Conservation (phyloP, 2,797 vertebrate genomes). For the Phataginus tricuspis region DNA sequence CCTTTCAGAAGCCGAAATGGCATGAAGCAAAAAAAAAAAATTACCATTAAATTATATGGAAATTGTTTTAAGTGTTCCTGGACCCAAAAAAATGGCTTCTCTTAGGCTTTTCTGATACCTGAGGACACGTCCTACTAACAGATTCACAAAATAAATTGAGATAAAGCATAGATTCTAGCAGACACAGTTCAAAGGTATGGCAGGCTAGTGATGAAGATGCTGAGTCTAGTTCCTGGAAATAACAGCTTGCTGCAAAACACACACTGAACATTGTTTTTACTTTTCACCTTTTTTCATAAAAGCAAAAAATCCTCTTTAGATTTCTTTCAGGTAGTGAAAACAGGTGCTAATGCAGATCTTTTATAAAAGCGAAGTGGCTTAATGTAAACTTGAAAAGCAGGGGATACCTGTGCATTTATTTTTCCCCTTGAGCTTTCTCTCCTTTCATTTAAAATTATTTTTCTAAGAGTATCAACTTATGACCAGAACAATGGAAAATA, state of each 20-base stretch:
- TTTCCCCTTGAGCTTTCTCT: not conserved
- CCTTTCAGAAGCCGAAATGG: not conserved
- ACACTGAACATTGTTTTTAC: not conserved
- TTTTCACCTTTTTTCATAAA: not conserved
- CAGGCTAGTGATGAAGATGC: not conserved
- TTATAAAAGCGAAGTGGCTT: not conserved
- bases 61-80: not conserved
- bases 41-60: not conserved
- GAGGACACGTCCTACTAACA: not conserved
- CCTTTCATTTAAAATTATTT: slow-evolving; percentile 51
- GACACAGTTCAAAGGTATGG: not conserved
- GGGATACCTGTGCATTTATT: not conserved
- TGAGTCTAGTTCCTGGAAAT: not conserved
- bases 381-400: not conserved
- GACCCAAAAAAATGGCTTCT: not conserved
- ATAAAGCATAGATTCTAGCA: not conserved
- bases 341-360: not conserved
- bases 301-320: not conserved
- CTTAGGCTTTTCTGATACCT: not conserved
- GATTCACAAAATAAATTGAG: not conserved
- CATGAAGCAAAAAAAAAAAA: not conserved
- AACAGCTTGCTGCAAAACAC: not conserved
- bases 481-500: slow-evolving; percentile 35
- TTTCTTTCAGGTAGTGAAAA: not conserved
- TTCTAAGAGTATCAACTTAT: slow-evolving; percentile 4